Evolutionary conservation across 2,888 invertebrate genomes (phyloP).

Genomic region (Coronaproctus castanopsis): DNA sequence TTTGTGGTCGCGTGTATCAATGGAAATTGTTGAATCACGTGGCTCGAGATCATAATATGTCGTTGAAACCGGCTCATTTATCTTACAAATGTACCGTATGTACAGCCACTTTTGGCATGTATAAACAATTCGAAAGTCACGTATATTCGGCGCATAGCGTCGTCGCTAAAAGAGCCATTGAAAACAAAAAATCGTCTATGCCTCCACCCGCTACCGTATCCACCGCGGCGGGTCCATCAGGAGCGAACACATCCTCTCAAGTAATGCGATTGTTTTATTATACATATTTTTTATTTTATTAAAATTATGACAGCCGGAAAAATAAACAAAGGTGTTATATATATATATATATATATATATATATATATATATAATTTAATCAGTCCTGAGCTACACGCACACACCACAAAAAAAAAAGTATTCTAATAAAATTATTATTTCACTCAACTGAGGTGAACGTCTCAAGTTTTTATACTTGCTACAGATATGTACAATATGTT

Average conservation of each 20-base stretch:
- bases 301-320: too few species aligned
- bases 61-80: constrained; percentile 74
- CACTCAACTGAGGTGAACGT: too few species aligned
- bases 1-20: constrained; percentile 86
- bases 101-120: constrained; percentile 85
- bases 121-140: constrained; percentile 84
- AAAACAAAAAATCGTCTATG: constrained; percentile 40
- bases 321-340: too few species aligned
- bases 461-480: too few species aligned
- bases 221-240: constrained; percentile 26
- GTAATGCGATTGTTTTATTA: too few species aligned
- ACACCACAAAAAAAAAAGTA: too few species aligned
- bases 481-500: too few species aligned
- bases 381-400: too few species aligned
- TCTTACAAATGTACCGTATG: constrained; percentile 91
- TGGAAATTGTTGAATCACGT: constrained; percentile 85
- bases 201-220: constrained; percentile 27
- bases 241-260: constrained; percentile 27
- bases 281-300: too few species aligned
- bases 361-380: too few species aligned
- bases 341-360: too few species aligned
- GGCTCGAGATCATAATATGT: constrained; percentile 75
- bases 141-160: constrained; percentile 84
- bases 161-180: constrained; percentile 68
- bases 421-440: too few species aligned